Evolutionary conservation across 2,888 invertebrate genomes (phyloP), one percentile per base, ranked within the genome.

Genomic region (Limnephilus rhombicus): DNA sequence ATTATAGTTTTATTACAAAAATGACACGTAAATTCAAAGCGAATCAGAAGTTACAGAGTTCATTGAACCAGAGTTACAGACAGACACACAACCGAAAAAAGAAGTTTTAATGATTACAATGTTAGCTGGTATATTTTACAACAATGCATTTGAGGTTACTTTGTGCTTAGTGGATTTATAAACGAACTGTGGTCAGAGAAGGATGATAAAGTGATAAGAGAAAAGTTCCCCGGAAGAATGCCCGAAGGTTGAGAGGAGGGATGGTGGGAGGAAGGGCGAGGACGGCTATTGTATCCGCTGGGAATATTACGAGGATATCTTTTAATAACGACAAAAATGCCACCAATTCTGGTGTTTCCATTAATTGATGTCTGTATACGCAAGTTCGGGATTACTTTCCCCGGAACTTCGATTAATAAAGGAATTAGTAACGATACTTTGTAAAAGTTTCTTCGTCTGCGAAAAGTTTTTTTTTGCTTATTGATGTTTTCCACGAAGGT

Each of bases 371-470:
- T 45, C 90, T 81, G 90, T 45, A 80, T 80, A 82, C 82, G 29
- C 82, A 81, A 90, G 49, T 82, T 90, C 15, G 89, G 91, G 85
- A 91, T 91, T 91, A 91, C 91, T 91, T 91, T 89, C 29, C n/a
- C 68, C n/a, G n/a, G 81, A 91, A 91, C 89, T 91, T 89, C 88
- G 91, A 89, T 91, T 80, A 91, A 91, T 91, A 83, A 29, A 85
- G 82, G 90, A 82, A 82, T 90, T 82, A 90, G 90, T 82, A 82
- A 29, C 90, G 90, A 90, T 90, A 90, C 90, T 82, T 90, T 45
- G 53, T 41, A 82, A 90, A 89, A 89, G 45, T 82, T 90, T 82
- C 81, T 89, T 80, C 80, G 12, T n/a, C 29, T n/a, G 13, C 29
- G 49, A 49, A 86, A 86, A 86, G 68, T 68, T 24, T 68, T 68